Conservation (phyloP, 2,888 invertebrate species). For the Pocota personata region DNA sequence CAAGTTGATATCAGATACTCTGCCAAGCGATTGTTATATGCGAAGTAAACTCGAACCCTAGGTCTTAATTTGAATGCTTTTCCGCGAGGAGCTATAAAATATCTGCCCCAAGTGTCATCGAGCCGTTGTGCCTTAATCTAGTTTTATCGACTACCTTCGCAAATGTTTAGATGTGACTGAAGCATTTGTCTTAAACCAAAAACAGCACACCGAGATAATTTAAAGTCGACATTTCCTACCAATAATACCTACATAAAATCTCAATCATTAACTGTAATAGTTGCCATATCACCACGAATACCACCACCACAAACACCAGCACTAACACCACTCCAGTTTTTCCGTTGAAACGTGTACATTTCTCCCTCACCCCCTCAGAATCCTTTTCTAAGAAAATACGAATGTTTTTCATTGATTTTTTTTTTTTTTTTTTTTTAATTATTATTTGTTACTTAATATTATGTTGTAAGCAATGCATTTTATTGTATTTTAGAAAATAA, state of each 20-base stretch:
- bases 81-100: background rate
- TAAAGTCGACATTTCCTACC: conserved; percentile 8
- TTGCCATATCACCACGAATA: conserved; percentile 52
- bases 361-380: conserved; percentile 16
- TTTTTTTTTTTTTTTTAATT: too few species aligned
- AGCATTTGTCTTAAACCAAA: conserved; percentile 64
- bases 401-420: conserved; percentile 41
- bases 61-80: conserved; percentile 7
- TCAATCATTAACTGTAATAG: conserved; percentile 47
- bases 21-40: conserved; percentile 94
- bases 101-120: conserved; percentile 35
- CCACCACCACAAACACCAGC: conserved; percentile 25
- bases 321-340: conserved; percentile 9
- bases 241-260: conserved; percentile 5
- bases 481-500: conserved; percentile 68
- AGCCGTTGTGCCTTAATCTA: conserved; percentile 51
- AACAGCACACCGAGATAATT: conserved; percentile 53
- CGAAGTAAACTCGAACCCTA: conserved; percentile 88
- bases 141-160: conserved; percentile 10
- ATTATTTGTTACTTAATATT: conserved; percentile 71
- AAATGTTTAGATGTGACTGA: conserved; percentile 30
- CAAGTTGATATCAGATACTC: conserved; percentile 89
- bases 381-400: conserved; percentile 12
- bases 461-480: conserved; percentile 68
- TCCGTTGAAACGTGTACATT: conserved; percentile 51